These are phyloP conservation scores for Platalea minor DNA, from an alignment of 2,797 vertebrate species.

Conservation along the genomic window DNA sequence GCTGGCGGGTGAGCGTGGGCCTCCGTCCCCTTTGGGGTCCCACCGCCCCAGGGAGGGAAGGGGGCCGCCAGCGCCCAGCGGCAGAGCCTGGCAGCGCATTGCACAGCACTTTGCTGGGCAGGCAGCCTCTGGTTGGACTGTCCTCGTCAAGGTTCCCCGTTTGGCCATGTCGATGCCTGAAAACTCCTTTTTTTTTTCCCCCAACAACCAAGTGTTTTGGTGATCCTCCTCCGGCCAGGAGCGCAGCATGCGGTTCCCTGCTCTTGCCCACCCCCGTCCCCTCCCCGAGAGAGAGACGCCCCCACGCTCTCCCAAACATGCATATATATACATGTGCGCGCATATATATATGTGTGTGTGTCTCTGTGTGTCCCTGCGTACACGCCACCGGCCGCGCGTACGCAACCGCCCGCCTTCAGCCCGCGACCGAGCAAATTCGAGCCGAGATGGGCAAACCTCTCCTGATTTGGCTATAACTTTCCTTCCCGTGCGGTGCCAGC, in stretches of 20 bases:
- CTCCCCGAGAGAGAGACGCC: slow-evolving; percentile 66
- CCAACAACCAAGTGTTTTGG: slow-evolving; percentile 66
- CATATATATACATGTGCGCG: slow-evolving; percentile 74
- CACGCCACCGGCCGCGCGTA: slow-evolving; percentile 22
- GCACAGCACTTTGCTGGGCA: slow-evolving; percentile 32
- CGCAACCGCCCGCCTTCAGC: slow-evolving; percentile 68
- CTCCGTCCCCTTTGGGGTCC: background rate
- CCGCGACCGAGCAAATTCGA: slow-evolving; percentile 53
- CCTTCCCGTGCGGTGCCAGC: slow-evolving; percentile 73
- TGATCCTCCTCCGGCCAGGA: slow-evolving; percentile 68
- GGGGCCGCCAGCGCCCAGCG: background rate
- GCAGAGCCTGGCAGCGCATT: slow-evolving; percentile 59
- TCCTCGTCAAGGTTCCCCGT: slow-evolving; percentile 87
- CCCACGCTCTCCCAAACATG: slow-evolving; percentile 67
- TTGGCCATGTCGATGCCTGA: slow-evolving; percentile 97
- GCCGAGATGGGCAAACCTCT: slow-evolving; percentile 51
- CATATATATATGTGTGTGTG: slow-evolving; percentile 68
- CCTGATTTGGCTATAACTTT: slow-evolving; percentile 76
- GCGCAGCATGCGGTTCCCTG: slow-evolving; percentile 76
- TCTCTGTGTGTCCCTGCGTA: slow-evolving; percentile 66
- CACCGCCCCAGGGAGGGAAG: background rate
- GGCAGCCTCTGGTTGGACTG: slow-evolving; percentile 93
- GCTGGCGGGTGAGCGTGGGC: background rate
- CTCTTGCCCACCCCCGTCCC: slow-evolving; percentile 35
- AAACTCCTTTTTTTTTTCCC: slow-evolving; percentile 61